Base-by-base conservation (phyloP, 1,140 invertebrate genomes). In the Orussus abietinus region DNA sequence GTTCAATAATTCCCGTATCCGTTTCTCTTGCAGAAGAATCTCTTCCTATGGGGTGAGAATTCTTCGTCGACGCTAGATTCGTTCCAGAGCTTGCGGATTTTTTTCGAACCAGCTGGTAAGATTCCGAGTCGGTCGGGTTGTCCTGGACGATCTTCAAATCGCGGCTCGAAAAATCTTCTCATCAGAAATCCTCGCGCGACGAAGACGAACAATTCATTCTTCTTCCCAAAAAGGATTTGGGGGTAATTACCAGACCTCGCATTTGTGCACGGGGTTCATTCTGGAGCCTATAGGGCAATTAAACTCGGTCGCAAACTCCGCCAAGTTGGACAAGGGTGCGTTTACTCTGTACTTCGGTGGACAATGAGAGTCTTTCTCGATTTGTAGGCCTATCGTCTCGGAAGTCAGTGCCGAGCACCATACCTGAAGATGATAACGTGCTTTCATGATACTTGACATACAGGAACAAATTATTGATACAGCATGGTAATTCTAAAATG, bases 251-350 rank as follows among this genome's bases (percentile, higher is more conserved):
- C 93, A 97, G 32, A 97, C 85, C 61, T 87, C 86, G 64, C 94
- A 97, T 66, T 96, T 96, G 4, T 89, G 77, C 21, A 68, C 66
- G 9, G 94, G 92, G 72, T 97, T 96, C 92, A 97, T 96, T 43
- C 78, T 80, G 1, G 85, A 81, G 4, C 82, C 84, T 3, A 72
- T 45, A 4, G 81, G 76, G 66, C 95, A 98, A n/a, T 86, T 79
- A 64, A 93, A 97, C 38, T 88, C 85, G 30, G 82, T 67, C 1
- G 91, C 80, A 69, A 98, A 98, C 55, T 96, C 92, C 38, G 78
- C 76, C 33, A 93, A 77, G 68, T 98, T 98, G 1, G 86, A 87
- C 15, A 97, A 70, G 1, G 93, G 87, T 1, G 92, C 93, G 49
- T 92, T 88, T 0, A 97, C 92, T 39, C 93, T 72, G 51, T 81